These are phyloP conservation scores for Nemotelus pantherinus DNA, from an alignment of 2,888 invertebrate species.

Conservation along the genomic window DNA sequence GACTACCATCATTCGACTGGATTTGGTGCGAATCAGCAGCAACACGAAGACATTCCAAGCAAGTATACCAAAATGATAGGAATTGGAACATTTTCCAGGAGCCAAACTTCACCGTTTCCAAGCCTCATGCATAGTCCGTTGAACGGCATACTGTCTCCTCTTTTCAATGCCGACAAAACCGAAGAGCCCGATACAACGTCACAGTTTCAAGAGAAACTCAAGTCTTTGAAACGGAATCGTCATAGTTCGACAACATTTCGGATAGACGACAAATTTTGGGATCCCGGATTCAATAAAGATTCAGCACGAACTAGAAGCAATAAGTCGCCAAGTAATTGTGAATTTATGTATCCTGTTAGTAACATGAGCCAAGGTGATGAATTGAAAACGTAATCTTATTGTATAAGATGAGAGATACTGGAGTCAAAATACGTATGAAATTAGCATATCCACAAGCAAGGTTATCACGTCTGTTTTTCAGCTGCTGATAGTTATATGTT, in stretches of 20 bases:
- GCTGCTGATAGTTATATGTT: no score
- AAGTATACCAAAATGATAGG: slow-evolving; percentile 82
- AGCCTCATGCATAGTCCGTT: slow-evolving; percentile 11
- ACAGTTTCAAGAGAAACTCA: background rate
- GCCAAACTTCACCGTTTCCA: slow-evolving; percentile 15
- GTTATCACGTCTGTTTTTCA: no score
- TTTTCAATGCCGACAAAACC: slow-evolving; percentile 7
- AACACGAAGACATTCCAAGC: slow-evolving; percentile 69
- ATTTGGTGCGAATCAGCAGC: slow-evolving; percentile 8
- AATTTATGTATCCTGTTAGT: background rate
- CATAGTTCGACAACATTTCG: background rate
- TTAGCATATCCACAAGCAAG: slow-evolving; percentile 4
- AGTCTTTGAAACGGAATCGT: background rate
- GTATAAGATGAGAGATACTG: no score
- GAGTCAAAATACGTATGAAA: no score
- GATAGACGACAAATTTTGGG: slow-evolving; percentile 9
- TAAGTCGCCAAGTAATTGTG: background rate
- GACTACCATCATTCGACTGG: slow-evolving; percentile 62
- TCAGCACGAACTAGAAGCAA: background rate
- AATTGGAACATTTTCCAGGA: slow-evolving; percentile 75
- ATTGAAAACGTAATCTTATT: background rate
- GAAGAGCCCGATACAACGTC: background rate
- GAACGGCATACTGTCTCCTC: background rate
- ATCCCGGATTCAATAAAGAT: background rate
- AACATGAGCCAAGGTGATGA: slow-evolving; percentile 7